A percentile compares a stretch with the other conserved stretches of the same genome.
phyloP scores from a whole-genome alignment of 2,797 vertebrate species.

The Lutjanus argentimaculatus region DNA sequence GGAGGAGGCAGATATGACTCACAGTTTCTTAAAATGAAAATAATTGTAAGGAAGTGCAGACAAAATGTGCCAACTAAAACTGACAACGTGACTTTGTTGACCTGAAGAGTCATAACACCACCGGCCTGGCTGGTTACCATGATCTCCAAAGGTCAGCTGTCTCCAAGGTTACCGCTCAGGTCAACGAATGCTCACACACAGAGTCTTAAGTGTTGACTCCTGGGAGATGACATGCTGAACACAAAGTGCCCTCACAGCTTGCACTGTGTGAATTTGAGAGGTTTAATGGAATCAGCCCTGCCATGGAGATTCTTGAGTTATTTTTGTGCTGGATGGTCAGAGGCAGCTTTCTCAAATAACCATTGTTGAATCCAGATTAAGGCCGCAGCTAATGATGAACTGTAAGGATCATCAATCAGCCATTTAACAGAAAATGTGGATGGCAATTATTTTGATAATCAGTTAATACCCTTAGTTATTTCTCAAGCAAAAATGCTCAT shows the following conservation, averaged over 20 bases:
- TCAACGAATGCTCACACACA: slow-evolving; percentile 48
- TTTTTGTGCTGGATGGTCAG: not conserved
- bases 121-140: slow-evolving; percentile 34
- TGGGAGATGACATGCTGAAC: slow-evolving; percentile 28
- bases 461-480: not conserved
- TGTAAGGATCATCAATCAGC: not conserved
- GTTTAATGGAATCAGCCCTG: slow-evolving; percentile 7
- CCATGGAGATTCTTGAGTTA: not conserved
- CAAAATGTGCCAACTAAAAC: slow-evolving; percentile 19
- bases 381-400: not conserved
- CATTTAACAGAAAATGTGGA: rapidly evolving
- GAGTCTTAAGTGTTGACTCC: slow-evolving; percentile 26
- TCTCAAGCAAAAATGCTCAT: not conserved
- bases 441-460: not conserved
- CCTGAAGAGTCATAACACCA: slow-evolving; percentile 31
- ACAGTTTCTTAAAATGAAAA: slow-evolving; percentile 24
- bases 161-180: slow-evolving; percentile 59
- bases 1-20: slow-evolving; percentile 44
- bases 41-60: slow-evolving; percentile 35
- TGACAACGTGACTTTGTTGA: slow-evolving; percentile 23
- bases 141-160: slow-evolving; percentile 58
- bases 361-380: not conserved
- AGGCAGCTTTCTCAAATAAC: not conserved
- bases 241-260: slow-evolving; percentile 29
- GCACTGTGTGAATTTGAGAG: slow-evolving; percentile 1